Conservation (phyloP, 2,113 vertebrate genomes). For the Struthio camelus region DNA sequence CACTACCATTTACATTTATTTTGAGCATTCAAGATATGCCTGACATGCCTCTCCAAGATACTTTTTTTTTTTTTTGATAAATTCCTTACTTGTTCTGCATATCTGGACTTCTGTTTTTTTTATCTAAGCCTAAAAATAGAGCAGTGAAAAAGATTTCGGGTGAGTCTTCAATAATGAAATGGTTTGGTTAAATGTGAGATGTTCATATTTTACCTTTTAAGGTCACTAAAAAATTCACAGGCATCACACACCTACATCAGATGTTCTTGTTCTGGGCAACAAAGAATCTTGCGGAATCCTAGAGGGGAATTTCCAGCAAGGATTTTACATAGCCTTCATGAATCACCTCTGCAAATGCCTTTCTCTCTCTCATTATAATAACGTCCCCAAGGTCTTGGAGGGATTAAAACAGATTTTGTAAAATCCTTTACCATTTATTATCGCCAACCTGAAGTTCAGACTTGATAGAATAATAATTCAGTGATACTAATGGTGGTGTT, state of each 20-base stretch:
- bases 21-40: neutral
- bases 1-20: neutral
- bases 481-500: fast-evolving
- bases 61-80: fast-evolving
- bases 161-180: neutral
- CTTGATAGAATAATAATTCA: neutral
- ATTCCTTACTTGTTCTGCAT: neutral
- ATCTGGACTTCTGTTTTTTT: neutral
- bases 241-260: neutral
- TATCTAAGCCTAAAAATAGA: neutral
- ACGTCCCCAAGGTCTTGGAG: neutral
- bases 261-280: neutral
- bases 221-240: neutral
- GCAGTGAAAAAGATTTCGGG: neutral
- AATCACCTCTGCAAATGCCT: neutral
- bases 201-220: neutral
- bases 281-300: neutral
- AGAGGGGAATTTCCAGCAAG: neutral
- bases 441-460: neutral
- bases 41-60: neutral
- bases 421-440: neutral
- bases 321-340: neutral
- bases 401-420: neutral
- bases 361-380: neutral
- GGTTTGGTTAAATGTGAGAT: neutral